A percentile compares a stretch with the other conserved stretches of the same genome.
Evolutionary conservation across 30 jellyfish, hydroid and myxozoan species (phyloP).

Genomic region (Aurelia coerulea): DNA sequence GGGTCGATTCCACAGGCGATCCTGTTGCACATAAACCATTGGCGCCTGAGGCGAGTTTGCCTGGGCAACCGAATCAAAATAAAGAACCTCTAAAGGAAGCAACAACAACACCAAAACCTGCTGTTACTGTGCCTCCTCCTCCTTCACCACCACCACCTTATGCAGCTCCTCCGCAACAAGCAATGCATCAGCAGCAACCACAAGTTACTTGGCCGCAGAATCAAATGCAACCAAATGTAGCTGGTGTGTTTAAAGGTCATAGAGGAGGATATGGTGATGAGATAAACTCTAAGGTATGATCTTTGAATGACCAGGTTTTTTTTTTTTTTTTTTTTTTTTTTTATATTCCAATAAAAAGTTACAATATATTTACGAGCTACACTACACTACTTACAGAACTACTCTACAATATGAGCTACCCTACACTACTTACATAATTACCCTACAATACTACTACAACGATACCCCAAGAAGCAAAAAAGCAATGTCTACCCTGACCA

Average conservation of each 20-base stretch:
- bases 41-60: conserved; percentile 30
- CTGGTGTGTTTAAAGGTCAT: neutral
- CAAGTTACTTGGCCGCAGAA: neutral
- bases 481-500: no score
- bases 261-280: neutral
- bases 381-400: no score
- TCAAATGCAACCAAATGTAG: neutral
- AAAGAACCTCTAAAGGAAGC: neutral
- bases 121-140: neutral
- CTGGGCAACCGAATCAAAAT: conserved; percentile 18
- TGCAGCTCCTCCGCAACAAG: conserved; percentile 49
- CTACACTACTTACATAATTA: no score
- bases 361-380: no score
- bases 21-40: conserved; percentile 69
- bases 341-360: no score
- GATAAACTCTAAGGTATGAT: conserved; percentile 1
- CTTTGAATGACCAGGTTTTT: neutral
- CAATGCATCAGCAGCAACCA: conserved; percentile 18
- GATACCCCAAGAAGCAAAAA: no score
- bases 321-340: no score
- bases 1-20: conserved; percentile 66
- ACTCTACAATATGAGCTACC: no score
- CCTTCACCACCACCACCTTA: conserved; percentile 20
- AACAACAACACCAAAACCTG: neutral
- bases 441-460: no score